Conservation (phyloP, 2,888 invertebrate species). For the Synergus itoensis region DNA sequence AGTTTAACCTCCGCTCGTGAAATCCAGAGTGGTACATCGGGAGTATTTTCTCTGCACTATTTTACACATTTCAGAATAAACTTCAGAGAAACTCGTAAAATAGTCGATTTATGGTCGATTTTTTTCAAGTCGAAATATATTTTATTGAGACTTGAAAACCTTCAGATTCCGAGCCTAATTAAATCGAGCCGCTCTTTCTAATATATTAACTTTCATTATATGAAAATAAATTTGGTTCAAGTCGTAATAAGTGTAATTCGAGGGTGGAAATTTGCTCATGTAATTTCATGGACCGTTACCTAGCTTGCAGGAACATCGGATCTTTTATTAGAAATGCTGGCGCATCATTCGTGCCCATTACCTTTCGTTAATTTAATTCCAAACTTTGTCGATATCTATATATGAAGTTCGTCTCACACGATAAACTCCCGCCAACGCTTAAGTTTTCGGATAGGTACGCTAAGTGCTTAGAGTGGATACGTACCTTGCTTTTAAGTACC, state of each 20-base stretch:
- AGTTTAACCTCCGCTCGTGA: constrained; percentile 4
- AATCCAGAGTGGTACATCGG: constrained; percentile 22
- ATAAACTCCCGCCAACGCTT: constrained; percentile 40
- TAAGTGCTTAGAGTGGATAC: constrained; percentile 38
- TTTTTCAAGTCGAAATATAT: constrained; percentile 11
- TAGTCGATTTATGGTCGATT: neutral
- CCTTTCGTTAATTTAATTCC: constrained; percentile 42
- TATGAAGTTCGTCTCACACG: constrained; percentile 41
- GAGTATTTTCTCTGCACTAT: constrained; percentile 5
- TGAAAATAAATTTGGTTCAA: neutral
- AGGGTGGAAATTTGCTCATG: neutral
- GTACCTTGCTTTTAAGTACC: constrained; percentile 30
- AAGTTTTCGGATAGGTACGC: constrained; percentile 39
- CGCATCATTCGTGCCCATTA: constrained; percentile 30
- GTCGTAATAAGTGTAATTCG: neutral
- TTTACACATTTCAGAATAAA: constrained; percentile 20
- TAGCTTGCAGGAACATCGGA: neutral
- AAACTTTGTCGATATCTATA: constrained; percentile 45
- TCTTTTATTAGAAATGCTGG: neutral
- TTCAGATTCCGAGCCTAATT: no score
- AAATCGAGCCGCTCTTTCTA: no score
- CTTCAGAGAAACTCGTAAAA: neutral
- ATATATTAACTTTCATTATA: no score
- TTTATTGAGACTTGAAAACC: neutral
- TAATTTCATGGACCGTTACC: constrained; percentile 32